Evolutionary conservation across 2,797 vertebrate species (phyloP).

Genomic region (Molossus molossus): DNA sequence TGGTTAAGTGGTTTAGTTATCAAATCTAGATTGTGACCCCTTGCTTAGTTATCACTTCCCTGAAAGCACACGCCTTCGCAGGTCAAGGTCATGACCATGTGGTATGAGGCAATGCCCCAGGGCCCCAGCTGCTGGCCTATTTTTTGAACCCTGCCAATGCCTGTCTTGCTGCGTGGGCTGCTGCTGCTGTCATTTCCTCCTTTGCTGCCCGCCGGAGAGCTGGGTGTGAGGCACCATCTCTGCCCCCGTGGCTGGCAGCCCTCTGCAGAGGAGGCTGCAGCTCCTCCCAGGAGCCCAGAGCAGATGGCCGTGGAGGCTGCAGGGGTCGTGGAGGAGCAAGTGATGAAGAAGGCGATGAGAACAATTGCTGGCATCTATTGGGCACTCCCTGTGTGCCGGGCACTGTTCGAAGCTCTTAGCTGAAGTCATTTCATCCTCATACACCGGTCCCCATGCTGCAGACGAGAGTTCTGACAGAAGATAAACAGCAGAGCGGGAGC

Average conservation of each 20-base stretch:
- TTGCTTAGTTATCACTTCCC: not conserved
- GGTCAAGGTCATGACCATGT: not conserved
- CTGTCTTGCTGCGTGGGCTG: not conserved
- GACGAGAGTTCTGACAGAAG: not conserved
- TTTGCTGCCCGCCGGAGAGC: not conserved
- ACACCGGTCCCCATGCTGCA: not conserved
- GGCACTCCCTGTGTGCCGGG: not conserved
- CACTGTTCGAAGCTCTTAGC: not conserved
- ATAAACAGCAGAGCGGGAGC: not conserved
- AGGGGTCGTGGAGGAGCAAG: not conserved
- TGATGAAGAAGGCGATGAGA: not conserved
- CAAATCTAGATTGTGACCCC: conserved; percentile 7
- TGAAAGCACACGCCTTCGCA: conserved; percentile 1
- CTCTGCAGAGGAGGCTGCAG: accelerated
- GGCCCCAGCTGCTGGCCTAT: not conserved
- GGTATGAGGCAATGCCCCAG: not conserved
- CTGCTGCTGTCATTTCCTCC: not conserved
- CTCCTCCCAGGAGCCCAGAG: not conserved
- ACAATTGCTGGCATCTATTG: not conserved
- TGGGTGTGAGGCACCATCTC: not conserved
- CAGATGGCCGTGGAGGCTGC: not conserved
- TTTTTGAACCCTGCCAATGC: not conserved
- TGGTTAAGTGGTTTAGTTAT: not conserved
- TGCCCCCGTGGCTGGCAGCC: accelerated
- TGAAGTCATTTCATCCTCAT: not conserved